phyloP scores from a whole-genome alignment of 2,113 vertebrate species.

The Cheilinus undulatus region DNA sequence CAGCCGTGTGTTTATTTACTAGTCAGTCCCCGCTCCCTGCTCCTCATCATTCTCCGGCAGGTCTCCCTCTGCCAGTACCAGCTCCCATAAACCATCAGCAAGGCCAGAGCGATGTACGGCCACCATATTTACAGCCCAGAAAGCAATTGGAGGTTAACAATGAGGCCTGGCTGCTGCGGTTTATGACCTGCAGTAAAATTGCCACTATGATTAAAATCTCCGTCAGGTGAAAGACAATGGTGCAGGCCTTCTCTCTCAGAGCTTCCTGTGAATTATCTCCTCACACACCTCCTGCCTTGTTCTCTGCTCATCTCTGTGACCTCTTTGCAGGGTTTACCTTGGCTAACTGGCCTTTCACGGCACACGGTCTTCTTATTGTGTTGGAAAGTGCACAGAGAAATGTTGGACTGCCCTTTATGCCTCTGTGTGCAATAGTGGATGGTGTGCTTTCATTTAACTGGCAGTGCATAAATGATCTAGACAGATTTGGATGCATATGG shows the following conservation, averaged over 20 bases:
- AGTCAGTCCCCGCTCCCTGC: conserved; percentile 41
- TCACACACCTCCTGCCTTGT: not conserved
- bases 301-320: conserved; percentile 37
- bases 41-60: conserved; percentile 56
- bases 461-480: not conserved
- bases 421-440: not conserved
- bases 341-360: conserved; percentile 35
- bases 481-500: no score
- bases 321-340: conserved; percentile 51
- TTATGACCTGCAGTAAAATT: conserved; percentile 76
- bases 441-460: not conserved
- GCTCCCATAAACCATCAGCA: conserved; percentile 76
- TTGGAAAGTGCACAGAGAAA: not conserved
- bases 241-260: conserved; percentile 42
- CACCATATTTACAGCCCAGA: conserved; percentile 78
- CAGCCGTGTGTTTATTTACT: conserved; percentile 76
- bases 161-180: conserved; percentile 69
- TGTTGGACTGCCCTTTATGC: conserved; percentile 2
- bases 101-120: conserved; percentile 67
- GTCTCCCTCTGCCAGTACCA: conserved; percentile 36
- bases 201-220: conserved; percentile 81
- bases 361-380: conserved; percentile 30
- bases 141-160: conserved; percentile 83
- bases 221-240: conserved; percentile 66
- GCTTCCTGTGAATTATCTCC: conserved; percentile 39